Base-by-base conservation (phyloP, 2,888 invertebrate species). In the Diaperis boleti region DNA sequence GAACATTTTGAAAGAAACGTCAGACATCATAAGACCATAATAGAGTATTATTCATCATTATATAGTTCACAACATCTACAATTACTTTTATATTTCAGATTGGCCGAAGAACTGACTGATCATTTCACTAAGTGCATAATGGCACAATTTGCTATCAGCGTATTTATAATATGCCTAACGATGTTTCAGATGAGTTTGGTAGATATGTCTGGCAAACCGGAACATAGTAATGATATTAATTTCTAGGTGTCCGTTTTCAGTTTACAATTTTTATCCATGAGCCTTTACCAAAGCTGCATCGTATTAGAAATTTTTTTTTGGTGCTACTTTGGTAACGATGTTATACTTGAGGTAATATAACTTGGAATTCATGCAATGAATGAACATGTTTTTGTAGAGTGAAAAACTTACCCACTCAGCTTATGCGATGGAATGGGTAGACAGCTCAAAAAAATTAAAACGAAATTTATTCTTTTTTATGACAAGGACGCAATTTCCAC, bases 241-340 rank as follows among this genome's bases (percentile, higher is more conserved):
- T n/a, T n/a, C n/a, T n/a, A n/a, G n/a, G n/a, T 61, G 6, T 54
- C 73, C 0, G 47, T 70, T n/a, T 35, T 62, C 3, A 75, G 73
- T 42, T 18, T 74, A 4, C 67, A 73, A 50, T 75, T 86, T 60
- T 79, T 83, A 1, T 85, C 86, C 5, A 84, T 85, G 82, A 74
- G 80, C 1, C 76, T 85, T 7, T 87, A 86, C 75, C 83, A 85
- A 59, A 72, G 75, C 45, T 86, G 86, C 72, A 85, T 87, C 72
- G 76, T 86, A 10, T 79, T 83, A 6, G 85, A 87, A 75, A 77
- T 87, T 69, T 84, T 84, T 65, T 76, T 86, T 1, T 85, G 84
- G 73, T 87, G 87, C 74, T 86, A 83, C 78, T 85, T 82, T 69
- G 87, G 87, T 4, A 86, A 86, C 71, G 85, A 85, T 72, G 82